Evolutionary conservation across 30 jellyfish, hydroid and myxozoan species (phyloP).

Genomic region (Nemopilema nomurai): DNA sequence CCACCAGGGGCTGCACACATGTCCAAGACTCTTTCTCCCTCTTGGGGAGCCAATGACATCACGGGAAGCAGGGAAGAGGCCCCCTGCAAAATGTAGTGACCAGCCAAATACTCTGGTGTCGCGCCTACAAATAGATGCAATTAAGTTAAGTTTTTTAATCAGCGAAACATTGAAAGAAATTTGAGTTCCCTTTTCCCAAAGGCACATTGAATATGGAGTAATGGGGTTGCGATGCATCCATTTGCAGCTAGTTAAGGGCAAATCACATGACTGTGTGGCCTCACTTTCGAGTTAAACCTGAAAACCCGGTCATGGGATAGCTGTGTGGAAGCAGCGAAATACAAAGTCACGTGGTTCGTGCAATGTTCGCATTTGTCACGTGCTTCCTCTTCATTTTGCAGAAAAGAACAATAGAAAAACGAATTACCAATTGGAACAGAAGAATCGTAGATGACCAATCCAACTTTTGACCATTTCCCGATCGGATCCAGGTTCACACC

Average conservation of each 20-base stretch:
- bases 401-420: not conserved
- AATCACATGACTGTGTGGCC: no score
- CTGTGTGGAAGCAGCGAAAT: not conserved
- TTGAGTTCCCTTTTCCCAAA: no score
- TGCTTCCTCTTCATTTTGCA: no score
- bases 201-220: not conserved
- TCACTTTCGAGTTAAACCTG: no score
- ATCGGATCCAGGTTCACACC: conserved; percentile 99
- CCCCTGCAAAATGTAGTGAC: conserved; percentile 99
- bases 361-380: no score
- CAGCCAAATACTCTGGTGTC: conserved; percentile 99
- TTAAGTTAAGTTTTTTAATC: not conserved
- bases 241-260: no score
- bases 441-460: conserved; percentile 96
- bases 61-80: conserved; percentile 99
- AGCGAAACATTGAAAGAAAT: not conserved
- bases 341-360: not conserved
- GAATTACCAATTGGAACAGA: conserved; percentile 96
- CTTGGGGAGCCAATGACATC: conserved; percentile 98
- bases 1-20: conserved; percentile 99
- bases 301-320: no score
- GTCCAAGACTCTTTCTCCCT: conserved; percentile 86
- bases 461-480: conserved; percentile 99
- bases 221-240: not conserved
- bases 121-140: no score